Evolutionary conservation across 2,797 vertebrate genomes (phyloP), one percentile per base, ranked within the genome.

Genomic region (Catharus ustulatus): DNA sequence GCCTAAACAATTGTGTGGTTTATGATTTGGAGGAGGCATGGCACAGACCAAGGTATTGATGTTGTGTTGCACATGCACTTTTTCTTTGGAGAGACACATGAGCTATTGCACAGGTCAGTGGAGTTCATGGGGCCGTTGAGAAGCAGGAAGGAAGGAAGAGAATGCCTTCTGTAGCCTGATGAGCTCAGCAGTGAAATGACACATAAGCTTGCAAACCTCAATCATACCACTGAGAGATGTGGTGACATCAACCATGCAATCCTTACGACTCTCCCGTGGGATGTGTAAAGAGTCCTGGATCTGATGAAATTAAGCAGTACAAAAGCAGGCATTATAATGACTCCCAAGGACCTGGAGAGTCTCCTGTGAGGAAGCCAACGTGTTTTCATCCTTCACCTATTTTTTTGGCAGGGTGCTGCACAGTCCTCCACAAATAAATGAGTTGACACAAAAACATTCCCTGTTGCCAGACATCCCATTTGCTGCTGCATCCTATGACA

Each of bases 301-400:
- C 18, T 45, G 29, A 23, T 36, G 46, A 58, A 55, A 32, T 52
- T 40, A 57, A 36, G 15, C 27, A 7, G 17, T 26, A 26, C 10
- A 21, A 43, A 18, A 55, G 14, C 1, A 55, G 62, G 42, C n/a
- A 19, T 23, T 26, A 8, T 30, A 23, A 8, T 8, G 66, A n/a
- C 15, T 24, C 16, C 19, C 30, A 26, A 23, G 42, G 20, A 57
- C 17, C 15, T 24, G 9, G 17, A 20, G 51, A n/a, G 20, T 42
- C 12, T 64, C 20, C 51, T 74, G 43, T 3, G 8, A 45, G 29
- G 52, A 69, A n/a, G 6, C 11, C 30, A 20, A 26, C 0, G 0
- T 13, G 10, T 12, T 22, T 77, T 68, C 36, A 23, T 34, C 30
- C 54, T 81, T 81, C 2, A 0, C 34, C 34, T 48, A n/a, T 21